Percentiles rank a stretch among this genome's conserved stretches.
Conservation (phyloP, 23 tunicate genomes). For the Oikopleura vanhoeffeni region DNA sequence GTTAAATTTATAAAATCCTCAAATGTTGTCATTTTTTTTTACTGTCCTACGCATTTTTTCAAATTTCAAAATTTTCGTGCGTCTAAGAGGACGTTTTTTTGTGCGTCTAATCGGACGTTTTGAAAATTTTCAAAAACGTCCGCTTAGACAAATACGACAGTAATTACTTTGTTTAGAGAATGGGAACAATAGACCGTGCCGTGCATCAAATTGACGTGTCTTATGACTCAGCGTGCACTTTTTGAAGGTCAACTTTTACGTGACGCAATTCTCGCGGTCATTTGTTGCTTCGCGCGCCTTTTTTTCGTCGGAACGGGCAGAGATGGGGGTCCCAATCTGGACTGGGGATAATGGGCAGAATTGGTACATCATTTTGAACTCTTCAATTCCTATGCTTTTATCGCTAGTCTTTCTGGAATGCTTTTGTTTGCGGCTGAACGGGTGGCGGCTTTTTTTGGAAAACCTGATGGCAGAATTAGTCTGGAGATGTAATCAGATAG, state of each 20-base stretch:
- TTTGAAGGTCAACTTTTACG: constrained; percentile 46
- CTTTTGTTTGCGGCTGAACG: constrained; percentile 28
- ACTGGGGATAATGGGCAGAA: constrained; percentile 92
- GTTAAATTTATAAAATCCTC: no score
- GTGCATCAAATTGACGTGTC: constrained; percentile 84
- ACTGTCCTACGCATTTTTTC: no score
- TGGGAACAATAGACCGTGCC: constrained; percentile 96
- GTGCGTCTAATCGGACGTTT: no score
- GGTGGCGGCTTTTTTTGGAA: constrained; percentile 72
- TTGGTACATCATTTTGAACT: constrained; percentile 63
- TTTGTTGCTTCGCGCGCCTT: no score
- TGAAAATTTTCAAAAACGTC: no score
- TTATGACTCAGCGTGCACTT: constrained; percentile 37
- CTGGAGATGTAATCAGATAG: constrained; percentile 76
- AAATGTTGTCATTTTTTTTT: no score
- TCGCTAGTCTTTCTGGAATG: constrained; percentile 18
- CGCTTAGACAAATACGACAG: no score
- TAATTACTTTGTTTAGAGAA: no score
- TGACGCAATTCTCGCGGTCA: constrained; percentile 35
- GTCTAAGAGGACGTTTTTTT: no score
- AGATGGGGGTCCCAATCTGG: constrained; percentile 90
- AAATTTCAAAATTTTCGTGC: no score
- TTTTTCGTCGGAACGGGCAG: constrained; percentile 65
- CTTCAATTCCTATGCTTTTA: constrained; percentile 57
- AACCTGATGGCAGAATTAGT: constrained; percentile 70